These are phyloP conservation scores for Epinephelus malabaricus DNA, from an alignment of 2,797 vertebrate genomes.

Conservation along the genomic window DNA sequence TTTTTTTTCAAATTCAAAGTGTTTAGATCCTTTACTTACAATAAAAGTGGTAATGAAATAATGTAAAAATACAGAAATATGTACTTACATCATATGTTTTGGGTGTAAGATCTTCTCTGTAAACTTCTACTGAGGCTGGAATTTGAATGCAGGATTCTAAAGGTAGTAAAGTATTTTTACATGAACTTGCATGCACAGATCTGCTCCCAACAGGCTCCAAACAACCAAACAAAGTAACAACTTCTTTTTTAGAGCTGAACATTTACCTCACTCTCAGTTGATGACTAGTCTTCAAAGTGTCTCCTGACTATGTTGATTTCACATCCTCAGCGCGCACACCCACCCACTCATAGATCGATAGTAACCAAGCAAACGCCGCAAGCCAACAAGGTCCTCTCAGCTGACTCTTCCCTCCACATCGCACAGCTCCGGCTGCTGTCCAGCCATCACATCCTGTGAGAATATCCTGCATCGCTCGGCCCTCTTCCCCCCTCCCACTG, in stretches of 20 bases:
- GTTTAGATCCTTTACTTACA: neutral
- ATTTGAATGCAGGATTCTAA: neutral
- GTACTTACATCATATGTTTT: neutral
- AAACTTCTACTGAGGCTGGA: neutral
- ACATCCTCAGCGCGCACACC: conserved; percentile 62
- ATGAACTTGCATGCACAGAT: conserved; percentile 30
- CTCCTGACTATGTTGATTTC: conserved; percentile 67
- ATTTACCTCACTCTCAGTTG: conserved; percentile 71
- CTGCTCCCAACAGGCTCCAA: conserved; percentile 41
- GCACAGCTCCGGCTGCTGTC: conserved; percentile 58
- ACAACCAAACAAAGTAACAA: neutral
- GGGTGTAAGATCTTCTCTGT: neutral
- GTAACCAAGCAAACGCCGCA: conserved; percentile 4
- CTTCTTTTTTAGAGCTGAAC: neutral
- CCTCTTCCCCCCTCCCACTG: conserved; percentile 62
- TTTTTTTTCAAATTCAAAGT: neutral
- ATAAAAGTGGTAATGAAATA: neutral
- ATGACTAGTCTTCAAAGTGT: conserved; percentile 42
- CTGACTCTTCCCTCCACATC: conserved; percentile 66
- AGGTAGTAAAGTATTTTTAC: neutral
- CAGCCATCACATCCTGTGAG: conserved; percentile 85
- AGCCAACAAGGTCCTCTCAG: conserved; percentile 50
- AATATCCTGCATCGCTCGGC: conserved; percentile 81
- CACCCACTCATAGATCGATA: conserved; percentile 51
- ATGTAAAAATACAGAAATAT: neutral